These are phyloP conservation scores for Theretra japonica DNA, from an alignment of 2,888 invertebrate genomes.

Conservation along the genomic window DNA sequence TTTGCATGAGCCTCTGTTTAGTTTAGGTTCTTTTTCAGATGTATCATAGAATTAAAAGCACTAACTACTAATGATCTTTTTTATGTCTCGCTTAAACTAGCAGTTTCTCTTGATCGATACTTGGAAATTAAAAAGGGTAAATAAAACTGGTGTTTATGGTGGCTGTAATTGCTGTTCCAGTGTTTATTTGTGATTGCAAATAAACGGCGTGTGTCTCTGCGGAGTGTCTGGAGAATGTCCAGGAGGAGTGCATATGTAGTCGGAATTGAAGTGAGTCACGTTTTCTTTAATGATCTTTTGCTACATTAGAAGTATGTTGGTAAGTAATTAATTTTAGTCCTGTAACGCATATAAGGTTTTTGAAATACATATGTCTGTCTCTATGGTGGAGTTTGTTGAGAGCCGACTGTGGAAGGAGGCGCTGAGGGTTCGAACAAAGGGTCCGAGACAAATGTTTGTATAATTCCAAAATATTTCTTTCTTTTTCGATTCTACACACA, in stretches of 20 bases:
- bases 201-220: neutral
- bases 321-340: too few species aligned
- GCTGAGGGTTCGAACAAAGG: too few species aligned
- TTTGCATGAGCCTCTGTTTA: too few species aligned
- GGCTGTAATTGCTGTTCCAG: neutral
- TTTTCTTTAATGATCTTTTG: neutral
- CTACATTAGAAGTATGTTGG: too few species aligned
- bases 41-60: neutral
- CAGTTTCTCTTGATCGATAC: neutral
- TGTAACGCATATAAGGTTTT: too few species aligned
- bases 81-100: neutral
- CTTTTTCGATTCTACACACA: too few species aligned
- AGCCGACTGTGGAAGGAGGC: too few species aligned
- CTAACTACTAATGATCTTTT: neutral
- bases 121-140: neutral
- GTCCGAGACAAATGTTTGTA: too few species aligned
- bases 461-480: too few species aligned
- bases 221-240: slow-evolving; percentile 1
- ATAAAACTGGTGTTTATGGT: neutral
- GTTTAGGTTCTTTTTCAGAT: too few species aligned
- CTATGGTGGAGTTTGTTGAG: too few species aligned
- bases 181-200: slow-evolving; percentile 11
- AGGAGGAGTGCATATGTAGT: neutral
- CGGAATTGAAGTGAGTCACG: neutral
- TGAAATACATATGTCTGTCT: too few species aligned